Conservation (phyloP, 1,140 invertebrate genomes). For the Ephestia elutella region DNA sequence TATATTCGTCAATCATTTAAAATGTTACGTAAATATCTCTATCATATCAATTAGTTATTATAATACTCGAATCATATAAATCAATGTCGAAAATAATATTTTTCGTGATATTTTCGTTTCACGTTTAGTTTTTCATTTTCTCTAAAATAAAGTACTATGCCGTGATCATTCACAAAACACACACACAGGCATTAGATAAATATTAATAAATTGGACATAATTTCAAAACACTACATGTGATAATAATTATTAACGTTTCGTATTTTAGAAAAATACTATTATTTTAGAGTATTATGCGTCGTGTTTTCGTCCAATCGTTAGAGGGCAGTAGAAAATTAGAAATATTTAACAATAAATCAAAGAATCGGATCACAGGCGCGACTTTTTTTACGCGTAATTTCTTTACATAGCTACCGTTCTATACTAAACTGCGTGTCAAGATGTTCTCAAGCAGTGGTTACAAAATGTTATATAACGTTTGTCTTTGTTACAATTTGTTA, state of each 20-base stretch:
- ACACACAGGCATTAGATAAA: background rate
- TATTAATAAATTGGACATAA: background rate
- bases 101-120: background rate
- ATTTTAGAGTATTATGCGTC: background rate
- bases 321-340: background rate
- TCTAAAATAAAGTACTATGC: background rate
- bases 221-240: background rate
- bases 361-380: background rate
- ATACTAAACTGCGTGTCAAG: too few relatives aligned
- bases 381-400: too few relatives aligned
- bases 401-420: too few relatives aligned
- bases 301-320: background rate
- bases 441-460: too few relatives aligned
- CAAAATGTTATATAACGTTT: too few relatives aligned
- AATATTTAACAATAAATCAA: background rate
- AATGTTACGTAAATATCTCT: background rate
- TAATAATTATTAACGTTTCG: background rate
- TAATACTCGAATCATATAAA: background rate
- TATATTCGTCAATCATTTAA: background rate
- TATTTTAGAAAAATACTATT: background rate
- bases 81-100: constrained; percentile 4
- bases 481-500: too few relatives aligned
- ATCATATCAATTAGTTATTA: background rate
- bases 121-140: constrained; percentile 7
- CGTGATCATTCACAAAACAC: background rate